A percentile compares a stretch with the other conserved stretches of the same genome.
Conservation (phyloP, 2,797 vertebrate species). For the Oreonectes daqikongensis region DNA sequence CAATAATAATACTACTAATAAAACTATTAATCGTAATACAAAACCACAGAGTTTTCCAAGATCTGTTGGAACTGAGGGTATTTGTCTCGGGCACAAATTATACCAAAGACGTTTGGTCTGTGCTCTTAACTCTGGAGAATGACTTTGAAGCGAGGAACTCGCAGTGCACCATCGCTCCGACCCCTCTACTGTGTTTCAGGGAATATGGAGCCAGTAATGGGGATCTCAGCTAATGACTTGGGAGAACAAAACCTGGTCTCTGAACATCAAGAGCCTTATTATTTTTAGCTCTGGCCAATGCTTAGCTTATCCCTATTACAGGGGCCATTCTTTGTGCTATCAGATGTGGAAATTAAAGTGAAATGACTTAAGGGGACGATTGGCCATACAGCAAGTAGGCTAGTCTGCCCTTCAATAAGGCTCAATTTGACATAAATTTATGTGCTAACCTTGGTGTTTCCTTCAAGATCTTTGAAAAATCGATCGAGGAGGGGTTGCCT, state of each 20-base stretch:
- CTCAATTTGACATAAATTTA: conserved; percentile 74
- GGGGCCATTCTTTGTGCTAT: conserved; percentile 80
- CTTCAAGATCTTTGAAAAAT: conserved; percentile 65
- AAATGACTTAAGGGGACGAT: conserved; percentile 85
- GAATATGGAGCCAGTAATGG: conserved; percentile 79
- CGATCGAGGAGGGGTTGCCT: conserved; percentile 46
- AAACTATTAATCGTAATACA: conserved; percentile 9
- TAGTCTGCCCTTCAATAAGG: conserved; percentile 82
- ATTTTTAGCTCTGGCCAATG: conserved; percentile 84
- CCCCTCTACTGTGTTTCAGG: conserved; percentile 67
- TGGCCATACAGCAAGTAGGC: conserved; percentile 81
- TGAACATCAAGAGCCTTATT: conserved; percentile 84
- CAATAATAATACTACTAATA: neutral
- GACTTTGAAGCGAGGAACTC: conserved; percentile 79
- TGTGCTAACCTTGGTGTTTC: conserved; percentile 62
- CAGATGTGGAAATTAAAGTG: conserved; percentile 85
- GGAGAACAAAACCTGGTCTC: conserved; percentile 85
- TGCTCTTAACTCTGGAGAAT: conserved; percentile 75
- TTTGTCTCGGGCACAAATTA: conserved; percentile 46
- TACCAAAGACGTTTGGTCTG: conserved; percentile 47
- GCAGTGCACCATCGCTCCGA: conserved; percentile 69
- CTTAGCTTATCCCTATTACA: conserved; percentile 82
- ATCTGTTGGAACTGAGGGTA: conserved; percentile 21
- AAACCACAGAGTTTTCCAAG: conserved; percentile 9
- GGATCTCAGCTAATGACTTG: conserved; percentile 85